These are phyloP conservation scores for Microcebus jonahi DNA, from an alignment of 2,113 vertebrate genomes.

Conservation along the genomic window DNA sequence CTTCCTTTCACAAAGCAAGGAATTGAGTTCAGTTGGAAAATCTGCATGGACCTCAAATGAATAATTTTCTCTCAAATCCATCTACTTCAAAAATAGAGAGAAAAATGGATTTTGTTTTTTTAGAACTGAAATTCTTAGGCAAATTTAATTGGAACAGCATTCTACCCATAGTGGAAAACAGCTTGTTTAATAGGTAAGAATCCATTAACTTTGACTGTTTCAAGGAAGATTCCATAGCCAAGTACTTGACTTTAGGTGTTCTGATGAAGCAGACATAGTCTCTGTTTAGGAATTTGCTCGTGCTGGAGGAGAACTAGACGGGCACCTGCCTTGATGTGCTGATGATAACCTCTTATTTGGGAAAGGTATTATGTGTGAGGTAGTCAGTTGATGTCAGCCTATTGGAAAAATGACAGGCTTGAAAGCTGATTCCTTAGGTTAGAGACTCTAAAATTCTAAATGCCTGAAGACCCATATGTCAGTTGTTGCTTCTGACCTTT, in stretches of 20 bases:
- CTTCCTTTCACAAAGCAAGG: not conserved
- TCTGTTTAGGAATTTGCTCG: not conserved
- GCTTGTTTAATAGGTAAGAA: not conserved
- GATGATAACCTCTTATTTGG: not conserved
- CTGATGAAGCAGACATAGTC: not conserved
- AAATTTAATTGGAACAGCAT: not conserved
- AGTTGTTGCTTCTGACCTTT: constrained; percentile 49
- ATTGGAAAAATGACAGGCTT: not conserved
- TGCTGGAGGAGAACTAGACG: not conserved
- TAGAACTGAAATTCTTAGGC: not conserved
- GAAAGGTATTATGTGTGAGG: not conserved
- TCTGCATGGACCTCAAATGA: not conserved
- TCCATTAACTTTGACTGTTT: not conserved
- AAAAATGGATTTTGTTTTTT: not conserved
- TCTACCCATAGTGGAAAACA: not conserved
- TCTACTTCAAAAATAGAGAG: not conserved
- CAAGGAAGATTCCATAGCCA: not conserved
- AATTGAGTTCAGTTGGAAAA: not conserved
- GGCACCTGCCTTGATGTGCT: not conserved
- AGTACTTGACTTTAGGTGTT: not conserved
- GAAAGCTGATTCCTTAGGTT: not conserved
- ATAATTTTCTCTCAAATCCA: not conserved
- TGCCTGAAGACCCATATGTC: constrained; percentile 15
- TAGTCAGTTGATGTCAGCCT: constrained; percentile 32
- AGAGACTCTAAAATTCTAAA: not conserved